Evolutionary conservation across 2,888 invertebrate genomes (phyloP).

Genomic region (Xanthorhoe spadicearia): DNA sequence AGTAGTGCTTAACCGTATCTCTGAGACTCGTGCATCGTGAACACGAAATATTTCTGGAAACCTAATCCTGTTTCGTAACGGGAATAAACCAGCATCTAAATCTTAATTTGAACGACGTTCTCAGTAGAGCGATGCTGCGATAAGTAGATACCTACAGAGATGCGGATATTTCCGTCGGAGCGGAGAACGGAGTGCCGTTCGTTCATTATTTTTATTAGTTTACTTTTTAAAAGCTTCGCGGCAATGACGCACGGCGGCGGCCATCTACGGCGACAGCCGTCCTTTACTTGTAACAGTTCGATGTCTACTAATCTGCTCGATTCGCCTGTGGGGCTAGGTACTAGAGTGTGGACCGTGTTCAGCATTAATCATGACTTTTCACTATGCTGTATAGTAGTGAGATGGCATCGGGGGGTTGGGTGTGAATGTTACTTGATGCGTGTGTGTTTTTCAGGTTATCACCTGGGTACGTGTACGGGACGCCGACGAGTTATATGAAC

Average conservation of each 20-base stretch:
- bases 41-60: slow-evolving; percentile 34
- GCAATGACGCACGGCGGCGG: slow-evolving; percentile 79
- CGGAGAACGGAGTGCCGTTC: slow-evolving; percentile 63
- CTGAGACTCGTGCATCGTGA: slow-evolving; percentile 34
- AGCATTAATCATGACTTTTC: slow-evolving; percentile 34
- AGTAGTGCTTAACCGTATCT: slow-evolving; percentile 32
- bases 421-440: slow-evolving; percentile 39
- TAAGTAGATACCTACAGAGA: slow-evolving; percentile 49
- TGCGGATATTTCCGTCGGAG: slow-evolving; percentile 72
- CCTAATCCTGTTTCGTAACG: slow-evolving; percentile 54
- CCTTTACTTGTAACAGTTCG: slow-evolving; percentile 68
- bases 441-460: slow-evolving; percentile 67
- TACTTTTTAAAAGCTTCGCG: slow-evolving; percentile 61
- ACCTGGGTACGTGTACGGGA: slow-evolving; percentile 89
- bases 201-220: slow-evolving; percentile 63
- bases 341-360: slow-evolving; percentile 69
- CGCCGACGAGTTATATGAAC: slow-evolving; percentile 91
- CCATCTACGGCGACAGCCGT: slow-evolving; percentile 63
- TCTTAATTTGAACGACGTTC: slow-evolving; percentile 58
- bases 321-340: slow-evolving; percentile 79
- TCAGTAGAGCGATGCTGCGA: slow-evolving; percentile 46
- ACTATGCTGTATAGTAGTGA: slow-evolving; percentile 34
- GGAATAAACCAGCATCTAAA: slow-evolving; percentile 56
- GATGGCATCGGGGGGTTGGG: slow-evolving; percentile 33
- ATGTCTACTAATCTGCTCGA: slow-evolving; percentile 83